Base-by-base conservation (phyloP, 2,888 invertebrate genomes). In the Galerucella calmariensis region DNA sequence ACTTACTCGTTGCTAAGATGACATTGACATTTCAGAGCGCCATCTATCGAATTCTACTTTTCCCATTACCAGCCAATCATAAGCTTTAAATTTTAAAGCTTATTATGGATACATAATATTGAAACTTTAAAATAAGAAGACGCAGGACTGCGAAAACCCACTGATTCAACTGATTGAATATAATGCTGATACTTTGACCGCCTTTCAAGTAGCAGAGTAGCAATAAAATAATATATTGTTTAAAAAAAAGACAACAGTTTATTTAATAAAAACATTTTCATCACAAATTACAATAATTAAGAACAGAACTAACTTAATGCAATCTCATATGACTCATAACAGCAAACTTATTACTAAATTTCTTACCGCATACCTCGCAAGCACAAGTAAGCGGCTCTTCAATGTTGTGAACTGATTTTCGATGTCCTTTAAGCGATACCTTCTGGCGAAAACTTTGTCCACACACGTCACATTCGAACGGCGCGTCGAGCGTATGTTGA, bases 391-490 rank as follows among this genome's bases (percentile, higher is more conserved):
- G 79, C 0, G 72, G 78, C 75, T 84, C 83, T 11, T 80, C 75
- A 24, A 82, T 81, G 69, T 84, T 82, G 73, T 85, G 85, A 70
- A 82, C 84, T 11, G 83, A 81, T 73, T 82, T 84, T 63, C 77
- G 79, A 70, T 85, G 85, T 3, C 82, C 80, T 51, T 79, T 77
- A 68, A 85, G 73, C 0, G 85, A 85, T 1, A 85, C 84, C 65
- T 84, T 84, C 71, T 85, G 85, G 65, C 85, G 75, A 68, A 84
- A 84, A 51, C 84, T 82, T 53, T 83, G 81, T 3, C 80, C 81
- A 66, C 84, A 84, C 41, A 83, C 73, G 44, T 79, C 79, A 67
- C 84, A 84, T 16, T 80, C 79, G 61, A 81, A 84, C 0, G 84
- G 84, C 9, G 83, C 81, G 56, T 83, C 83, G 61, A 83, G 82